phyloP scores from a whole-genome alignment of 2,113 vertebrate genomes.

The Galbula dea region DNA sequence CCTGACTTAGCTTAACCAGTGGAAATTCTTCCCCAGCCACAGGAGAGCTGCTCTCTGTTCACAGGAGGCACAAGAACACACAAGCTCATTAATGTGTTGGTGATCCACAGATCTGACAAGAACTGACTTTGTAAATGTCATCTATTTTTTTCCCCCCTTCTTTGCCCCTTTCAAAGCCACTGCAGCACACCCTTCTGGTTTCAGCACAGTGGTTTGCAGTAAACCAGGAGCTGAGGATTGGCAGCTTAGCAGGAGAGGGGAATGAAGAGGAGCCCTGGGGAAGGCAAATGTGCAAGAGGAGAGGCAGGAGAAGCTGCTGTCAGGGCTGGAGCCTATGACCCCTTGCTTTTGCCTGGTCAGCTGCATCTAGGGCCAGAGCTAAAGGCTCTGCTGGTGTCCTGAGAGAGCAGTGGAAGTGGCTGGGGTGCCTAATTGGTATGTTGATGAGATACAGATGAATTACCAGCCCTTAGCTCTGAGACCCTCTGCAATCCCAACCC shows the following conservation, averaged over 20 bases:
- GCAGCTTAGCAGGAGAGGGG: neutral
- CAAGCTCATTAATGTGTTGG: slow-evolving; percentile 42
- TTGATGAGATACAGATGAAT: slow-evolving; percentile 11
- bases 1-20: slow-evolving; percentile 60
- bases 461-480: neutral
- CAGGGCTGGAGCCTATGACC: neutral
- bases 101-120: slow-evolving; percentile 37
- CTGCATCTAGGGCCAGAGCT: accelerated
- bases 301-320: neutral
- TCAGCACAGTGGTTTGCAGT: neutral
- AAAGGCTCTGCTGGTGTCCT: neutral
- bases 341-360: neutral
- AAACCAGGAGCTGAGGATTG: neutral
- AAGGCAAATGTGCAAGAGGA: neutral
- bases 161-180: neutral
- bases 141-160: neutral
- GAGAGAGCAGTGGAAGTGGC: neutral
- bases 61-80: neutral
- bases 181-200: neutral
- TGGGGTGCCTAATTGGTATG: neutral
- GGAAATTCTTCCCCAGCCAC: slow-evolving; percentile 45
- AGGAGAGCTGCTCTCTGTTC: slow-evolving; percentile 2
- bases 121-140: slow-evolving; percentile 33
- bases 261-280: neutral
- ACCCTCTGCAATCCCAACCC: accelerated